Evolutionary conservation across 1,140 invertebrate genomes (phyloP).

Genomic region (Zeugodacus cucurbitae): DNA sequence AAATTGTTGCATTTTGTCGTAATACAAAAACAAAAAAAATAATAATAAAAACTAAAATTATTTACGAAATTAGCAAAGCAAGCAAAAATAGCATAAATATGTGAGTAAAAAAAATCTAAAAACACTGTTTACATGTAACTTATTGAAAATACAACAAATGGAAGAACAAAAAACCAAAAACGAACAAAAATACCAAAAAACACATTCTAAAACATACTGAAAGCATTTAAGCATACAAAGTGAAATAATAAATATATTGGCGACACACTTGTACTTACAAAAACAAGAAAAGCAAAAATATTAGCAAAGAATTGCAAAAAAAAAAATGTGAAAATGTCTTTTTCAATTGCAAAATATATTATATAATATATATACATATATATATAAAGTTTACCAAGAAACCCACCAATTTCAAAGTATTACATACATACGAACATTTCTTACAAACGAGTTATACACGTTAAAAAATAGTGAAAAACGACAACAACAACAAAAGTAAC

Average conservation of each 20-base stretch:
- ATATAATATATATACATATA: background rate
- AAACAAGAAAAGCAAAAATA: background rate
- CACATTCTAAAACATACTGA: slow-evolving; percentile 4
- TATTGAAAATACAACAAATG: background rate
- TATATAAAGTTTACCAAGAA: slow-evolving; percentile 8
- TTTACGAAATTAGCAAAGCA: background rate
- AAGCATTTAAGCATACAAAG: slow-evolving; percentile 3
- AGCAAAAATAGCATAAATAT: background rate
- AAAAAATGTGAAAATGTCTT: background rate
- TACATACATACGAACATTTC: slow-evolving; percentile 8
- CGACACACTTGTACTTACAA: background rate
- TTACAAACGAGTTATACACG: slow-evolving; percentile 15
- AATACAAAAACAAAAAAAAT: background rate
- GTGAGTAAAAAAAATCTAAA: background rate
- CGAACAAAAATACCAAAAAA: background rate
- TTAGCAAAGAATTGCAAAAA: background rate
- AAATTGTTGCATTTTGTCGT: slow-evolving; percentile 9
- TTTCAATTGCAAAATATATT: background rate
- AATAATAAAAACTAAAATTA: no score
- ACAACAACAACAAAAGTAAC: background rate
- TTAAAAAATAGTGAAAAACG: background rate
- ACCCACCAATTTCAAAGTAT: slow-evolving; percentile 41
- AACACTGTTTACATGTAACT: slow-evolving; percentile 17
- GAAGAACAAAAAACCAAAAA: background rate
- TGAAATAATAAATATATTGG: background rate